Evolutionary conservation across 2,113 vertebrate species (phyloP).

Genomic region (Lycaon pictus): DNA sequence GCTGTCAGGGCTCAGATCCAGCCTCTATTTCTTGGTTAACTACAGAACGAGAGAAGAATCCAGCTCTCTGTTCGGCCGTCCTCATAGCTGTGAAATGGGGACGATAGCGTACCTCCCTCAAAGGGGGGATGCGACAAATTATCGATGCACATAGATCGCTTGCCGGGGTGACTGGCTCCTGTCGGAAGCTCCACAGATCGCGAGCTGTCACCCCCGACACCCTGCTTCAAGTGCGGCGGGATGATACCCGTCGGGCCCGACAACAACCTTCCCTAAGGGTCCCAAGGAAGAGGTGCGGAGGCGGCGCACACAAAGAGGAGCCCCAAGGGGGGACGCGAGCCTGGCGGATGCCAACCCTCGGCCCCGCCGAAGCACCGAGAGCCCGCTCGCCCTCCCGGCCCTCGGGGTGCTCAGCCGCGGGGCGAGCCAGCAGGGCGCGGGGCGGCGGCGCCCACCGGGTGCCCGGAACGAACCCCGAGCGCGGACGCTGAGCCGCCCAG

Average conservation of each 20-base stretch:
- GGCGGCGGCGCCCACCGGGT: fast-evolving
- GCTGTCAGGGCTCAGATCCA: background rate
- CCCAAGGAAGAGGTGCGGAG: background rate
- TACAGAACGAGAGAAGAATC: background rate
- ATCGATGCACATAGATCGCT: background rate
- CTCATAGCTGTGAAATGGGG: background rate
- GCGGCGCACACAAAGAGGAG: background rate
- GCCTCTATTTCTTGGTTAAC: background rate
- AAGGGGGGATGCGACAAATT: background rate
- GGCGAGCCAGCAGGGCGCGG: fast-evolving
- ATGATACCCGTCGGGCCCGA: background rate
- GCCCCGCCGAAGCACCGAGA: too few species aligned
- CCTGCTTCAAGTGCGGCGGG: background rate
- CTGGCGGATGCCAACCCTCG: fast-evolving
- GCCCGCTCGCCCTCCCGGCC: background rate
- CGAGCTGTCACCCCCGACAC: background rate
- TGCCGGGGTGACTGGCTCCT: background rate
- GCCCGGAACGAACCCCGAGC: fast-evolving
- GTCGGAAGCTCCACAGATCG: background rate
- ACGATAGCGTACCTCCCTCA: background rate
- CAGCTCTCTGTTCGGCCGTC: background rate
- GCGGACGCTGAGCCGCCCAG: fast-evolving
- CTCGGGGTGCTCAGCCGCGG: fast-evolving
- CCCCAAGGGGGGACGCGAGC: background rate
- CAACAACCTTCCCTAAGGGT: too few species aligned